Evolutionary conservation across 2,888 invertebrate species (phyloP).

Genomic region (Lepidonotus clava): DNA sequence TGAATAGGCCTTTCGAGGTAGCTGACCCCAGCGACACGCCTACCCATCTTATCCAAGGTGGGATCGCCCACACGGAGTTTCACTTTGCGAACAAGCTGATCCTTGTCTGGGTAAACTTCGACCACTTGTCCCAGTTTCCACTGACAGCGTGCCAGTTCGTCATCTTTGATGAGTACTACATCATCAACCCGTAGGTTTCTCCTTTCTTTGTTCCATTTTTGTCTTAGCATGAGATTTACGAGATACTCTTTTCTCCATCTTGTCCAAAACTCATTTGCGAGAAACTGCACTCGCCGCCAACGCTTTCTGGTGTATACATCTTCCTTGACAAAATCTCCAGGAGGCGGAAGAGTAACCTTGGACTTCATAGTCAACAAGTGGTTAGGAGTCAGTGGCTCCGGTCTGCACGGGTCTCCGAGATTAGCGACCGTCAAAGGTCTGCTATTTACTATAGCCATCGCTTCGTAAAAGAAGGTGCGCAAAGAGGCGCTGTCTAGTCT

Average conservation of each 20-base stretch:
- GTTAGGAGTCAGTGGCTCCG: conserved; percentile 56
- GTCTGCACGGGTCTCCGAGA: conserved; percentile 55
- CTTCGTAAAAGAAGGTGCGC: conserved; percentile 64
- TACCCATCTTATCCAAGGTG: no score
- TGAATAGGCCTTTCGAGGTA: no score
- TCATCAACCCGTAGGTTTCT: no score
- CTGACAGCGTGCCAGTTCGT: no score
- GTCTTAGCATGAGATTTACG: conserved; percentile 27
- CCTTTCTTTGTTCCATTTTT: no score
- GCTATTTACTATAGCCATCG: conserved; percentile 62
- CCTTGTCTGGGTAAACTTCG: no score
- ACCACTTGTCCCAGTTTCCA: no score
- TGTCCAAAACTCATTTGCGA: conserved; percentile 58
- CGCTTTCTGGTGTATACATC: conserved; percentile 41
- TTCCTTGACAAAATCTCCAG: conserved; percentile 45
- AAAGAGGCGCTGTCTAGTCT: conserved; percentile 60
- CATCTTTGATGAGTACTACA: no score
- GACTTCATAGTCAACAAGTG: conserved; percentile 57
- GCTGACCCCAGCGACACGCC: no score
- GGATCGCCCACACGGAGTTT: no score
- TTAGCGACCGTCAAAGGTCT: conserved; percentile 61
- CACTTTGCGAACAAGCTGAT: no score
- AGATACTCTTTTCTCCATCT: conserved; percentile 57
- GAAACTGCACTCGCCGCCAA: conserved; percentile 56
- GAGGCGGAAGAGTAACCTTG: conserved; percentile 15